A percentile compares a stretch with the other conserved stretches of the same genome.
These are phyloP conservation scores for Loripinus fragilis DNA, from an alignment of 2,888 invertebrate genomes.

Conservation along the genomic window DNA sequence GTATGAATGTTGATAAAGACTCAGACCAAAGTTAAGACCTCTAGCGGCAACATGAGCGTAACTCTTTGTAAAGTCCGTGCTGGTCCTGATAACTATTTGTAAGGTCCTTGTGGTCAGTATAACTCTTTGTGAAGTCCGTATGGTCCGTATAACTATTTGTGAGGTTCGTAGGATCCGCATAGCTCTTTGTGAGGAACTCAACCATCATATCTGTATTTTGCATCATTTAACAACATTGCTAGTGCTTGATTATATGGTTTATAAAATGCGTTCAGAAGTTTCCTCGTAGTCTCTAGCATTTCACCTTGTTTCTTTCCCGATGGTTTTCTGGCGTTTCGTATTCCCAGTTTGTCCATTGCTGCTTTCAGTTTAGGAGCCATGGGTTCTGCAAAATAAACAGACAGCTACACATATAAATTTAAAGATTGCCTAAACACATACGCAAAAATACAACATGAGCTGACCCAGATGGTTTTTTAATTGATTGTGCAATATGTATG, in stretches of 20 bases:
- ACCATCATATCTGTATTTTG: conserved; percentile 12
- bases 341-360: background rate
- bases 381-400: background rate
- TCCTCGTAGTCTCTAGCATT: conserved; percentile 22
- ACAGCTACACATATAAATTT: background rate
- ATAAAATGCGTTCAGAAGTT: conserved; percentile 23
- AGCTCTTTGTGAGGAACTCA: too few relatives aligned
- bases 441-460: background rate
- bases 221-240: conserved; percentile 18
- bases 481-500: background rate
- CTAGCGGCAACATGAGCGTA: too few relatives aligned
- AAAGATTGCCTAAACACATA: background rate
- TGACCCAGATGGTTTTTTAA: background rate
- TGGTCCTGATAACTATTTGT: too few relatives aligned
- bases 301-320: background rate
- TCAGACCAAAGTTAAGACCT: too few relatives aligned
- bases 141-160: too few relatives aligned
- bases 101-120: too few relatives aligned
- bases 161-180: too few relatives aligned
- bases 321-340: conserved; percentile 6
- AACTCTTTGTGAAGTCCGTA: too few relatives aligned
- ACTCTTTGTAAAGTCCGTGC: too few relatives aligned
- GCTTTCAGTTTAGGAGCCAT: background rate
- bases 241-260: conserved; percentile 28
- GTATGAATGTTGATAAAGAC: too few relatives aligned